phyloP scores from a whole-genome alignment of 37 sponge, comb jelly and placozoan species.

The Eunapius fragilis region DNA sequence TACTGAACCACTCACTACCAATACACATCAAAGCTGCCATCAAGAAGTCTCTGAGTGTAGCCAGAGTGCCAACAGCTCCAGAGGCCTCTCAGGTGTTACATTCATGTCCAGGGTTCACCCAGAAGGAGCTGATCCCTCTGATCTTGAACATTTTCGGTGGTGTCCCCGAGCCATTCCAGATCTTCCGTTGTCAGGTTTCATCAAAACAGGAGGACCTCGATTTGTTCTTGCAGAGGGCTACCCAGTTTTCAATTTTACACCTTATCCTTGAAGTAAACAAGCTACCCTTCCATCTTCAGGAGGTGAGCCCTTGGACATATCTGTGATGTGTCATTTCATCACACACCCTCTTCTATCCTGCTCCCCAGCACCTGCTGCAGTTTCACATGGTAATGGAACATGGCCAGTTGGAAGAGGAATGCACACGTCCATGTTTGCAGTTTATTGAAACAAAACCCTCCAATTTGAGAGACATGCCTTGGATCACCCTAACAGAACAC shows the following conservation, averaged over 20 bases:
- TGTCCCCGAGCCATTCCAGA: slow-evolving; percentile 40
- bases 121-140: slow-evolving; percentile 19
- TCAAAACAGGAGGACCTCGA: slow-evolving; percentile 42
- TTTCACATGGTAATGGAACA: slow-evolving; percentile 43
- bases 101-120: slow-evolving; percentile 7
- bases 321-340: not conserved
- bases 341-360: not conserved
- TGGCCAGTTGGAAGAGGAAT: not conserved
- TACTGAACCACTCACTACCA: too few species aligned
- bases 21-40: too few species aligned
- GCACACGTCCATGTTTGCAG: slow-evolving; percentile 35
- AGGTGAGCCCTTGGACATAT: slow-evolving; percentile 33
- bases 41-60: too few species aligned
- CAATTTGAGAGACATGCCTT: slow-evolving; percentile 77
- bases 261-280: slow-evolving; percentile 68
- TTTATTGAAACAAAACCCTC: slow-evolving; percentile 76
- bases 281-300: slow-evolving; percentile 71
- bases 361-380: slow-evolving; percentile 47
- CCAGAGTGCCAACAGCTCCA: not conserved
- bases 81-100: not conserved
- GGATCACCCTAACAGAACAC: slow-evolving; percentile 66
- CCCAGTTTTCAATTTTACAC: slow-evolving; percentile 24
- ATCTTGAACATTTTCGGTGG: slow-evolving; percentile 51
- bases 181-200: slow-evolving; percentile 26
- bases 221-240: slow-evolving; percentile 45